Evolutionary conservation across 1,140 invertebrate species (phyloP).

Genomic region (Habropoda laboriosa): DNA sequence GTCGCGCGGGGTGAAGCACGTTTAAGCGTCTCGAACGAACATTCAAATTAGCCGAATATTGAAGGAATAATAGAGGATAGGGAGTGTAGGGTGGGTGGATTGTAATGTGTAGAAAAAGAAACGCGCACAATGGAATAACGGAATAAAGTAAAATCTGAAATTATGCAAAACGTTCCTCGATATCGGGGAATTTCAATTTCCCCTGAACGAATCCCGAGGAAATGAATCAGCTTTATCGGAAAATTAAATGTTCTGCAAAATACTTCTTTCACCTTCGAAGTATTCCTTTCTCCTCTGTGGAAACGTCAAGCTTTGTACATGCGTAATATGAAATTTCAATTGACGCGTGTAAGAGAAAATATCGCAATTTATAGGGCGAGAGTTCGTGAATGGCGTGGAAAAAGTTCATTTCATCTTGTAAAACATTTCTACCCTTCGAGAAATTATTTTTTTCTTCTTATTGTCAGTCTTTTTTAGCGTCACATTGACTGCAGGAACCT

Average conservation of each 20-base stretch:
- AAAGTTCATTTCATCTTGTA: too few species aligned
- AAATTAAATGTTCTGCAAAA: not conserved
- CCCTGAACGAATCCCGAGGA: not conserved
- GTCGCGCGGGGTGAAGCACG: not conserved
- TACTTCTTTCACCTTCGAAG: not conserved
- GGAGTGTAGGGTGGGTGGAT: too few species aligned
- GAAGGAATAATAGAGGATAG: not conserved
- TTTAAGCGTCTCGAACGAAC: too few species aligned
- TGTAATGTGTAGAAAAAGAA: not conserved
- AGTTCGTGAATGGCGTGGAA: too few species aligned
- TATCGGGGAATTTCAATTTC: slow-evolving; percentile 29
- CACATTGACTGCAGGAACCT: too few species aligned
- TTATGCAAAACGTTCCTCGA: not conserved
- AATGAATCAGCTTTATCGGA: slow-evolving; percentile 2
- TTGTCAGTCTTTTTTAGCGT: too few species aligned
- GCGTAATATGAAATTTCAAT: not conserved
- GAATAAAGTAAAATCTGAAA: not conserved
- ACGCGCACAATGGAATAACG: not conserved
- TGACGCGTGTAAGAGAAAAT: not conserved
- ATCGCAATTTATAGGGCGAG: not conserved
- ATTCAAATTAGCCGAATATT: slow-evolving; percentile 9
- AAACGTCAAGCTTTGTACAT: not conserved
- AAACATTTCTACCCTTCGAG: too few species aligned
- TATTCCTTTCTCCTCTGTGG: not conserved
- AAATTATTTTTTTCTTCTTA: too few species aligned